These are phyloP conservation scores for Ormyrus pomaceus DNA, from an alignment of 2,888 invertebrate genomes.

Conservation along the genomic window DNA sequence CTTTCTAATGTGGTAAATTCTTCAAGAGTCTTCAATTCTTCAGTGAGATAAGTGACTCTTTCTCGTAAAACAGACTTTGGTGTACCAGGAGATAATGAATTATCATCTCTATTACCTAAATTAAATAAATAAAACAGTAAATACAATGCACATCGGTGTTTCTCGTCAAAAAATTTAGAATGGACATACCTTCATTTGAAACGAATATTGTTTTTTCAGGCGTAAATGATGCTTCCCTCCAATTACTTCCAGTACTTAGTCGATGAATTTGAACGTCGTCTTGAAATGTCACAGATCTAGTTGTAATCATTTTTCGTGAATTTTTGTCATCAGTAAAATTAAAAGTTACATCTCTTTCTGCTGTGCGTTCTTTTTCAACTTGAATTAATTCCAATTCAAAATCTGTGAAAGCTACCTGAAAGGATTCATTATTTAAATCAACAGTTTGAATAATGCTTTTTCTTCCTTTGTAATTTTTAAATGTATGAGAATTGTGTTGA, in stretches of 20 bases:
- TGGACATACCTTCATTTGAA: slow-evolving; percentile 27
- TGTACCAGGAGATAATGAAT: slow-evolving; percentile 64
- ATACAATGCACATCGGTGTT: neutral
- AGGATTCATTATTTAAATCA: slow-evolving; percentile 60
- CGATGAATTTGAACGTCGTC: slow-evolving; percentile 51
- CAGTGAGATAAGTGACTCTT: slow-evolving; percentile 77
- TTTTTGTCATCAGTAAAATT: slow-evolving; percentile 26
- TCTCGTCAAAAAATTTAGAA: slow-evolving; percentile 9
- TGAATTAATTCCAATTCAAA: slow-evolving; percentile 73
- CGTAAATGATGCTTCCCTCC: slow-evolving; percentile 57
- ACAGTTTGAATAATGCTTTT: slow-evolving; percentile 65
- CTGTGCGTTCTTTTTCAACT: slow-evolving; percentile 62
- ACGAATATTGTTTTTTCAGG: slow-evolving; percentile 52
- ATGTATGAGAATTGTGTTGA: neutral
- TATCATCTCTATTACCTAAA: neutral
- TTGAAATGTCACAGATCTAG: slow-evolving; percentile 47
- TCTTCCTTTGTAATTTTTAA: slow-evolving; percentile 44
- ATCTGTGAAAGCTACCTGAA: slow-evolving; percentile 69
- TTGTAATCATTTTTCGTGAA: slow-evolving; percentile 3
- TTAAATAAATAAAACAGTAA: slow-evolving; percentile 2
- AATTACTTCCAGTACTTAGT: slow-evolving; percentile 44
- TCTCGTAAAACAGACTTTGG: slow-evolving; percentile 67
- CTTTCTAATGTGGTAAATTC: slow-evolving; percentile 81
- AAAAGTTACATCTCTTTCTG: slow-evolving; percentile 10
- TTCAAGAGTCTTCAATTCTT: slow-evolving; percentile 78